phyloP scores from a whole-genome alignment of 2,113 vertebrate species.

The Azemiops feae region DNA sequence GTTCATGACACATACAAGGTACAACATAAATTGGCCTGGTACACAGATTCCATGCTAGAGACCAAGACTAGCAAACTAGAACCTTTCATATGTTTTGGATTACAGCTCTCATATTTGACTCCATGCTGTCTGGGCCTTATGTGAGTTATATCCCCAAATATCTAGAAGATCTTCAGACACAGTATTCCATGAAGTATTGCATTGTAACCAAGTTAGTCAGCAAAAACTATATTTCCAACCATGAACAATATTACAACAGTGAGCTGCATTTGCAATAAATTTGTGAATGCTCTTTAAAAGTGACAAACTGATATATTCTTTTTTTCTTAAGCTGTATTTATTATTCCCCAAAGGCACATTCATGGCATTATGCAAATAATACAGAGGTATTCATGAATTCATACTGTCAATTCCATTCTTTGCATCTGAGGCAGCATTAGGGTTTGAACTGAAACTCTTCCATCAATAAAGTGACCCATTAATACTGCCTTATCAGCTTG shows the following conservation, averaged over 20 bases:
- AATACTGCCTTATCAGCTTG: slow-evolving; percentile 24
- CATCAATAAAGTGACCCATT: slow-evolving; percentile 27
- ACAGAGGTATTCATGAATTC: slow-evolving; percentile 23
- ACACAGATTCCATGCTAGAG: neutral
- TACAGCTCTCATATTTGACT: neutral
- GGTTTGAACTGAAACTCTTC: slow-evolving; percentile 32
- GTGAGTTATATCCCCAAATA: neutral
- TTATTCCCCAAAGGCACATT: slow-evolving; percentile 12
- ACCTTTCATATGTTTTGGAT: neutral
- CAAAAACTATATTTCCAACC: neutral
- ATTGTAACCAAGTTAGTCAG: neutral
- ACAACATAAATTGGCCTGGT: neutral
- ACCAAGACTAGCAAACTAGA: neutral
- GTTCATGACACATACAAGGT: neutral
- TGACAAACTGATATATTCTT: slow-evolving; percentile 2
- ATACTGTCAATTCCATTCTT: slow-evolving; percentile 26
- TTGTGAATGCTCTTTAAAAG: slow-evolving; percentile 11
- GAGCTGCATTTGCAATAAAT: neutral
- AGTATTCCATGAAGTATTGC: neutral
- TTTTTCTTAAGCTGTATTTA: slow-evolving; percentile 17
- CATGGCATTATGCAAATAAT: slow-evolving; percentile 31
- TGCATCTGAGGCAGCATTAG: slow-evolving; percentile 23
- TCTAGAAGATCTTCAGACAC: neutral
- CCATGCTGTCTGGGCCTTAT: neutral
- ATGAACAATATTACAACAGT: neutral